Percentiles rank a stretch among this genome's conserved stretches.
Evolutionary conservation across 2,888 invertebrate species (phyloP).

Genomic region (Anoplius nigerrimus): DNA sequence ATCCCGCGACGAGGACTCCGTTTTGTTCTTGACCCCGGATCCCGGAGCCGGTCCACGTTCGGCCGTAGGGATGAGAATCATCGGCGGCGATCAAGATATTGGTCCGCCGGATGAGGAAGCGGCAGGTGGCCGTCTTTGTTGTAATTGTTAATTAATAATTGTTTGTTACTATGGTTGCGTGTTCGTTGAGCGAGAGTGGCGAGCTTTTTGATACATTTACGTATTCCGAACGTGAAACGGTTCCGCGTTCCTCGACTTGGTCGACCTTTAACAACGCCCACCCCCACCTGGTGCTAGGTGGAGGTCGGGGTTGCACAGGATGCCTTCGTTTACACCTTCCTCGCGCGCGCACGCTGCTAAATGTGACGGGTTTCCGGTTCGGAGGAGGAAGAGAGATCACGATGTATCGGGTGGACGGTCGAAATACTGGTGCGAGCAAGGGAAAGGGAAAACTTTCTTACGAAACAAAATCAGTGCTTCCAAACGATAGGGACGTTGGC

Average conservation of each 20-base stretch:
- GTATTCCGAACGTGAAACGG: constrained; percentile 1
- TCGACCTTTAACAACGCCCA: no score
- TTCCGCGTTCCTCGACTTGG: background rate
- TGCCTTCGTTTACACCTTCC: background rate
- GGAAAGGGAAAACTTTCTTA: constrained; percentile 20
- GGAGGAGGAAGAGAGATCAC: no score
- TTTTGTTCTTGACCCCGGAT: no score
- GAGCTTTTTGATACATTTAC: background rate
- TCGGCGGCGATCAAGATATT: no score
- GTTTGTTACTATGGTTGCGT: constrained; percentile 3
- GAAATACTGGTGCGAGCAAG: constrained; percentile 2
- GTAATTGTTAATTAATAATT: constrained; percentile 8
- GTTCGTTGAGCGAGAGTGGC: background rate
- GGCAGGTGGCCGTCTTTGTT: background rate
- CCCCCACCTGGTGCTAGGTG: background rate
- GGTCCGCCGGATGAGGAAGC: no score
- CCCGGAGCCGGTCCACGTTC: no score
- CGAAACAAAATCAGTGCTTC: constrained; percentile 53
- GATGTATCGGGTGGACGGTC: background rate
- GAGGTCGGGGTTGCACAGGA: no score
- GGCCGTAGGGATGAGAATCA: no score
- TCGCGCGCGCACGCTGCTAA: constrained; percentile 39
- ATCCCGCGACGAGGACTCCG: no score
- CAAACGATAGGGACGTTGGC: constrained; percentile 40
- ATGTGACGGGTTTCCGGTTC: constrained; percentile 5